Conservation (phyloP, 2,797 vertebrate genomes). For the Scolopax rusticola region DNA sequence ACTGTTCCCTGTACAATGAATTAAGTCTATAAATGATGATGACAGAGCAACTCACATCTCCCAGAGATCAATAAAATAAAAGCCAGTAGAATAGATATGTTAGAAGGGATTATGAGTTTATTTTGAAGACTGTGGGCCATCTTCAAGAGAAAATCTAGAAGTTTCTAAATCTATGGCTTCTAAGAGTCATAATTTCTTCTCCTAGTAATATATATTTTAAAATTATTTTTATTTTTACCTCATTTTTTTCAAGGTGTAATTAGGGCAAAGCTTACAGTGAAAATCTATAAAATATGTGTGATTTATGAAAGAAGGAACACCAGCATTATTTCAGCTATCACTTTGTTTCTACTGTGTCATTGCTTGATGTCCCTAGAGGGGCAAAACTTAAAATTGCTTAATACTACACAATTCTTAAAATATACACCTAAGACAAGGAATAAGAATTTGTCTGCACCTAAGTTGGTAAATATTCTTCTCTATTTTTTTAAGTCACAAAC, state of each 20-base stretch:
- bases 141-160: neutral
- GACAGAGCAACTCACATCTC: neutral
- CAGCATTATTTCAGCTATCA: neutral
- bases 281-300: neutral
- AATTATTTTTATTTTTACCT: neutral
- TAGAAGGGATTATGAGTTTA: neutral
- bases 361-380: neutral
- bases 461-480: neutral
- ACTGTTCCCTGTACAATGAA: neutral
- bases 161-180: neutral
- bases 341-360: neutral
- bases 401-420: neutral
- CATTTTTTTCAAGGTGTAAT: neutral
- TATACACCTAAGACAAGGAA: neutral
- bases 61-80: neutral
- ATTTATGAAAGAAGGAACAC: neutral
- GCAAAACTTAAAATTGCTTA: neutral
- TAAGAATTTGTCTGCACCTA: neutral
- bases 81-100: neutral
- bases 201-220: neutral
- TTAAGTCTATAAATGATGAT: neutral
- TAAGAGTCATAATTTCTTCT: neutral
- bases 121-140: neutral
- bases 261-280: neutral
- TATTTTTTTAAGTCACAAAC: neutral